phyloP scores from a whole-genome alignment of 2,113 vertebrate species.

The Ursus arctos region DNA sequence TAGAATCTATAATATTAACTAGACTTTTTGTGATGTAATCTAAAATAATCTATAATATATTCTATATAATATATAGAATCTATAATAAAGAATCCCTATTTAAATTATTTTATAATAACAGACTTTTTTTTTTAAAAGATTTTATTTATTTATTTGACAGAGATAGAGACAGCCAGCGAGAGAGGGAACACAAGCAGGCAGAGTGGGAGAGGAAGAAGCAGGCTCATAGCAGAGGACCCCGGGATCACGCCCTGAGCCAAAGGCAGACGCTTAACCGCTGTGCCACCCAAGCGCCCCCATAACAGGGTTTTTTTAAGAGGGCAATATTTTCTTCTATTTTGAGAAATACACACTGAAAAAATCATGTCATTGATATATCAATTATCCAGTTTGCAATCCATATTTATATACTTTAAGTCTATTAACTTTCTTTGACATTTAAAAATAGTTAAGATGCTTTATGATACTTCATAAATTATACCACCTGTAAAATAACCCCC shows the following conservation, averaged over 20 bases:
- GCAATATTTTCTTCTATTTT: neutral
- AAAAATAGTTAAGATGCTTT: constrained; percentile 22
- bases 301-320: neutral
- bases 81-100: neutral
- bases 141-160: too few relatives aligned
- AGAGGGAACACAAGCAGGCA: too few relatives aligned
- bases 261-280: too few relatives aligned
- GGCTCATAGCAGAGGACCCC: too few relatives aligned
- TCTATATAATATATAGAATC: too few relatives aligned
- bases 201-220: too few relatives aligned
- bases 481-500: neutral
- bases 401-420: constrained; percentile 69
- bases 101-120: neutral
- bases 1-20: too few relatives aligned
- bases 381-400: neutral
- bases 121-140: neutral
- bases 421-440: constrained; percentile 51
- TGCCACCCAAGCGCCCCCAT: too few relatives aligned
- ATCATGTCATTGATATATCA: neutral
- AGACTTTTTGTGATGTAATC: too few relatives aligned
- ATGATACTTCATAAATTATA: neutral
- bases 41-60: too few relatives aligned
- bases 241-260: too few relatives aligned
- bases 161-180: too few relatives aligned
- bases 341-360: neutral